A percentile compares a stretch with the other conserved stretches of the same genome.
These are phyloP conservation scores for Vireo griseus DNA, from an alignment of 2,797 vertebrate species.

Conservation along the genomic window DNA sequence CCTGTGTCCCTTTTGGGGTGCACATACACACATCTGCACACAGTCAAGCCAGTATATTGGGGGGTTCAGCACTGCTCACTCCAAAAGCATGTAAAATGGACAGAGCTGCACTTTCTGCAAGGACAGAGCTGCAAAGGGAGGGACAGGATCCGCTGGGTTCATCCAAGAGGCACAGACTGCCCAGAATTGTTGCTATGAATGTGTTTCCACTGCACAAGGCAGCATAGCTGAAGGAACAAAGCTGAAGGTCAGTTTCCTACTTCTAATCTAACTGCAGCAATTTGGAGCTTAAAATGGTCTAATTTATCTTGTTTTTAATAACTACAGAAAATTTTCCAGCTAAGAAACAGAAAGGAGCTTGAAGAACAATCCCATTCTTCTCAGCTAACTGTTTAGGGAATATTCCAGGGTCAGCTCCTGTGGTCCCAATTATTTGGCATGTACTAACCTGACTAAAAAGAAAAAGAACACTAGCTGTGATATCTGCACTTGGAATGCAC, in stretches of 20 bases:
- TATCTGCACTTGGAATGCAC: neutral
- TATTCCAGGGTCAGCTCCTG: neutral
- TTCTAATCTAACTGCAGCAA: neutral
- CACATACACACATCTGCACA: rapidly evolving
- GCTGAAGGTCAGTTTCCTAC: neutral
- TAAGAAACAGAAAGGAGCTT: neutral
- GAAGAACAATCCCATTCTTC: neutral
- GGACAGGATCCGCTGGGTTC: rapidly evolving
- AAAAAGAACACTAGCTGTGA: neutral
- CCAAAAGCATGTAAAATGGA: neutral
- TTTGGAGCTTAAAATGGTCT: neutral
- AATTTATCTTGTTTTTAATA: conserved; percentile 22
- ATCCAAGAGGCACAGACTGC: neutral
- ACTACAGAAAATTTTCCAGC: neutral
- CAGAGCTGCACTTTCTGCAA: neutral
- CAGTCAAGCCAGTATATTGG: neutral
- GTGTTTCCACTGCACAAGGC: neutral
- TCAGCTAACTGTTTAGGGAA: neutral
- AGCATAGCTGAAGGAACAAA: neutral
- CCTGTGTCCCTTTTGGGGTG: neutral
- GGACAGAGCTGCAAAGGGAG: neutral
- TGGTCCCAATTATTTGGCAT: neutral
- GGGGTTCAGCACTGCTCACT: neutral
- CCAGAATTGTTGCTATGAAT: neutral
- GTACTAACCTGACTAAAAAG: neutral